phyloP scores from a whole-genome alignment of 1,140 invertebrate genomes.

The Eupeodes corollae region DNA sequence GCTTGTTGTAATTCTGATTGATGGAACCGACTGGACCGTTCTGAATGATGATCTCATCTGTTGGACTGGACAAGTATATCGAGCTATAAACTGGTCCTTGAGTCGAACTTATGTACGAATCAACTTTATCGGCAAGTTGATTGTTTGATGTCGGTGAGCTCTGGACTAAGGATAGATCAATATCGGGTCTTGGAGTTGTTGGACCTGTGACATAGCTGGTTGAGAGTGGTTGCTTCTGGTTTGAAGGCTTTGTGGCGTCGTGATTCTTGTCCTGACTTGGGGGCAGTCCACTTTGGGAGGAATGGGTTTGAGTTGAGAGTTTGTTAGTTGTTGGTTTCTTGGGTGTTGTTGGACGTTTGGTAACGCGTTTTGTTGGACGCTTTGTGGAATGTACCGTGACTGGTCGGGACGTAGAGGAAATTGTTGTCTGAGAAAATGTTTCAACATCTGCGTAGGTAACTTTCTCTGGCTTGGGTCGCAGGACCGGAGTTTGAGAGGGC shows the following conservation, averaged over 20 bases:
- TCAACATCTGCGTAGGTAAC: too few relatives aligned
- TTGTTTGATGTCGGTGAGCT: slow-evolving; percentile 23
- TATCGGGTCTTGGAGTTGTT: slow-evolving; percentile 31
- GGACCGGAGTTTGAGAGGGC: too few relatives aligned
- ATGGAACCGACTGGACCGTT: slow-evolving; percentile 14
- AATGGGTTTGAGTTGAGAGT: too few relatives aligned
- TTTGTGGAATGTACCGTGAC: too few relatives aligned
- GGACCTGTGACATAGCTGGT: slow-evolving; percentile 48
- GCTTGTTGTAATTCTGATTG: slow-evolving; percentile 12
- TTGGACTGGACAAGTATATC: not conserved
- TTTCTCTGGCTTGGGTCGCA: too few relatives aligned
- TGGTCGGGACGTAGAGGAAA: too few relatives aligned
- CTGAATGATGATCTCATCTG: not conserved
- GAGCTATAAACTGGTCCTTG: not conserved
- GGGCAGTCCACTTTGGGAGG: not conserved
- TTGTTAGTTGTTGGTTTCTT: too few relatives aligned
- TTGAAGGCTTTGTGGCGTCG: slow-evolving; percentile 8
- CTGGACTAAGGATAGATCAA: slow-evolving; percentile 27
- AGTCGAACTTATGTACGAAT: too few relatives aligned
- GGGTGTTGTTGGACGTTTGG: too few relatives aligned
- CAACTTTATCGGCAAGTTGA: slow-evolving; percentile 6
- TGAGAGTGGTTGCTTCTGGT: slow-evolving; percentile 37
- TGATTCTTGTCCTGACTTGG: slow-evolving; percentile 19
- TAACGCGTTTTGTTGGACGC: too few relatives aligned
- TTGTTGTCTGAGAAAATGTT: too few relatives aligned